Conservation (phyloP, 2,888 invertebrate species). For the Syrista parreyssii region DNA sequence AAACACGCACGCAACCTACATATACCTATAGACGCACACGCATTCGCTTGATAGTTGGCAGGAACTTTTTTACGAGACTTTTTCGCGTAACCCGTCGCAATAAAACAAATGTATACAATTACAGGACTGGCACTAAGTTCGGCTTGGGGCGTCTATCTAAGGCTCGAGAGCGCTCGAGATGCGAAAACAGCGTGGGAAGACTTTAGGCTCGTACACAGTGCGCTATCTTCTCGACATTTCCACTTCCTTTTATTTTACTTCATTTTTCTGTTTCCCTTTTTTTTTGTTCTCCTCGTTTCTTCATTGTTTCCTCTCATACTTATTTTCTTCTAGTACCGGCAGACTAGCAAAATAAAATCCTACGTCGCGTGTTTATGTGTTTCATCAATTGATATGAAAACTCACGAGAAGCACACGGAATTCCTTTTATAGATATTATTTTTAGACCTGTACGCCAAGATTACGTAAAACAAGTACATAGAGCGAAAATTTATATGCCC, state of each 20-base stretch:
- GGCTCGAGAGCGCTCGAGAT: neutral
- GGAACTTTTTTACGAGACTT: neutral
- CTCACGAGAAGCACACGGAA: neutral
- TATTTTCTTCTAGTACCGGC: neutral
- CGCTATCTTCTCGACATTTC: neutral
- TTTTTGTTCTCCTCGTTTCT: neutral
- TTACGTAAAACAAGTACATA: neutral
- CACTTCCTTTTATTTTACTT: neutral
- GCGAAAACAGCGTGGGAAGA: neutral
- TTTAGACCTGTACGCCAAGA: neutral
- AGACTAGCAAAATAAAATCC: neutral
- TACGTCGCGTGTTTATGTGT: neutral
- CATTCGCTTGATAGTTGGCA: neutral
- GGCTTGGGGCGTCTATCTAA: neutral
- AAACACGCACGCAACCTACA: neutral
- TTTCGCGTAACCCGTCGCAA: neutral
- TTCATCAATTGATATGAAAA: neutral
- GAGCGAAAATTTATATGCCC: neutral
- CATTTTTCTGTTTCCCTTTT: neutral
- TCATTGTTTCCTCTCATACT: neutral
- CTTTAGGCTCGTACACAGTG: neutral
- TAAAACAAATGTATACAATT: neutral
- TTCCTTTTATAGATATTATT: too few species aligned
- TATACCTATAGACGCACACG: neutral
- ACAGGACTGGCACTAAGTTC: neutral